A percentile compares a stretch with the other conserved stretches of the same genome.
These are phyloP conservation scores for Catocala fraxini DNA, from an alignment of 2,888 invertebrate species.

Conservation along the genomic window DNA sequence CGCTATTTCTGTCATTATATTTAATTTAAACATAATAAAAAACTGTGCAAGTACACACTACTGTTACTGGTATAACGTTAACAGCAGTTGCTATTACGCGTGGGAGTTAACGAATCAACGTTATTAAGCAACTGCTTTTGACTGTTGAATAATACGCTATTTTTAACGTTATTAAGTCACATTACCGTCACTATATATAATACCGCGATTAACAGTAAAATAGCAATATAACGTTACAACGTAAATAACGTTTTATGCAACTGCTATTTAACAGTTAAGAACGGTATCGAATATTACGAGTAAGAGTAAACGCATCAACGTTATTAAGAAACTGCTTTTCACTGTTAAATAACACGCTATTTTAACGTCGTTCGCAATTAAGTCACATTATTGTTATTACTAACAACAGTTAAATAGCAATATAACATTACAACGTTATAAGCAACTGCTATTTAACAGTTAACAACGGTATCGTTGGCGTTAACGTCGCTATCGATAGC, in stretches of 20 bases:
- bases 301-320: neutral
- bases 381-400: neutral
- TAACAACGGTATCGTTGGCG: conserved; percentile 65
- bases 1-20: conserved; percentile 8
- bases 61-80: conserved; percentile 12
- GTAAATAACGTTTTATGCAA: no score
- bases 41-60: neutral
- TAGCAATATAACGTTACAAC: neutral
- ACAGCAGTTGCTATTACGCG: conserved; percentile 12
- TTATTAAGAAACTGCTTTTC: no score
- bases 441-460: conserved; percentile 28
- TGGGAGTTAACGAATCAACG: neutral
- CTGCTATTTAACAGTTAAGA: no score
- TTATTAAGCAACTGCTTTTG: no score
- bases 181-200: neutral
- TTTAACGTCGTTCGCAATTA: neutral
- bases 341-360: no score
- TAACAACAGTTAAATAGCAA: neutral
- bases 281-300: neutral
- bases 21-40: conserved; percentile 9
- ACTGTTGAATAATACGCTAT: no score
- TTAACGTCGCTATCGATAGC: conserved; percentile 80
- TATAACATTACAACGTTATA: neutral
- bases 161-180: neutral
- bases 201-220: neutral